A percentile compares a stretch with the other conserved stretches of the same genome.
Conservation (phyloP, 2,797 vertebrate species). For the Pseudomugil tenellus region DNA sequence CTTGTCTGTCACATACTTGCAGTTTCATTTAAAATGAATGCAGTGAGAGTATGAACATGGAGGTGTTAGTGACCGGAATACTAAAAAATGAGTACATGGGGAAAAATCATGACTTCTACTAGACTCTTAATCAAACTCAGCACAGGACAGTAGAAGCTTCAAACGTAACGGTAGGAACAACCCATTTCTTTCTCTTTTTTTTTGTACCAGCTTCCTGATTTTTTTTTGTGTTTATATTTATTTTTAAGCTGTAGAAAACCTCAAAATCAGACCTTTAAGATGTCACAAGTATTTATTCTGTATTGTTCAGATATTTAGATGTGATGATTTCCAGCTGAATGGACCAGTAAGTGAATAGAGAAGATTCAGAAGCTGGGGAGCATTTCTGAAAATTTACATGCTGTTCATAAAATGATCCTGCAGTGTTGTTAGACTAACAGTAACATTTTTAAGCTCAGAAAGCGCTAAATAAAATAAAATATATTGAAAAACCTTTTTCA, state of each 20-base stretch:
- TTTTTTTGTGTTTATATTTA: background rate
- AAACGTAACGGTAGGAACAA: constrained; percentile 45
- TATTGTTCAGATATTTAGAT: background rate
- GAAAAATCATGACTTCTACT: background rate
- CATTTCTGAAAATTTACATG: too few species aligned
- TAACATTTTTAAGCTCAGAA: too few species aligned
- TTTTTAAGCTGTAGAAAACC: background rate
- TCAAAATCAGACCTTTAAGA: background rate
- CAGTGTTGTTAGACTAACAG: too few species aligned
- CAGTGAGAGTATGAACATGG: constrained; percentile 6
- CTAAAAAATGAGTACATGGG: background rate
- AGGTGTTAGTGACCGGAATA: constrained; percentile 1
- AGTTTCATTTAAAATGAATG: background rate
- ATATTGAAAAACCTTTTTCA: too few species aligned
- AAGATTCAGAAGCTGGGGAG: too few species aligned
- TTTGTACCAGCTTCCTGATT: too few species aligned
- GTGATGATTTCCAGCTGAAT: too few species aligned
- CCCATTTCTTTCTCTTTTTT: background rate
- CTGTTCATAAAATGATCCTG: too few species aligned
- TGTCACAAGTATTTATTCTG: background rate
- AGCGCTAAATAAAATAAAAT: too few species aligned
- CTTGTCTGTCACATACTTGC: constrained; percentile 4
- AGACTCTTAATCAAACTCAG: background rate
- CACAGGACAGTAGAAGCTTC: background rate
- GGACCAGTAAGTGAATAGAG: too few species aligned